These are phyloP conservation scores for Hypselothyrea guttata DNA, from an alignment of 2,888 invertebrate species.

Conservation along the genomic window DNA sequence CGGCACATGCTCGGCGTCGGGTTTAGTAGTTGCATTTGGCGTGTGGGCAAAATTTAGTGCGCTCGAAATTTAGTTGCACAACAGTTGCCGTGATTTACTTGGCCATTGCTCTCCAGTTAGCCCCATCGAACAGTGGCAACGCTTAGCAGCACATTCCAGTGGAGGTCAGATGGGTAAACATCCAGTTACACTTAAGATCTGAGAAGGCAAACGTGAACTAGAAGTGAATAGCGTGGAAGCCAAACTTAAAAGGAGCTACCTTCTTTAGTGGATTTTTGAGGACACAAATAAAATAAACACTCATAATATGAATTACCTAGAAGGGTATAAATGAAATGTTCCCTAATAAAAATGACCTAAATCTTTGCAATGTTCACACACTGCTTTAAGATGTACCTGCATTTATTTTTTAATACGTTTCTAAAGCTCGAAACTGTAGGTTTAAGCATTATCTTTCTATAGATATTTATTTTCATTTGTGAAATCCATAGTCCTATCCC, in stretches of 20 bases:
- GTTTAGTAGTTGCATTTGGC: conserved; percentile 47
- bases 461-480: neutral
- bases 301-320: too few species aligned
- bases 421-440: too few species aligned
- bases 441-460: neutral
- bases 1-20: conserved; percentile 34
- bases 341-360: too few species aligned
- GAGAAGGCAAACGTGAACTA: neutral
- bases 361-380: too few species aligned
- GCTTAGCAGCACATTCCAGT: conserved; percentile 3
- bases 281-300: too few species aligned
- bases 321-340: too few species aligned
- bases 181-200: too few species aligned
- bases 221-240: neutral
- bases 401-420: too few species aligned
- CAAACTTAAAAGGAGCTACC: too few species aligned
- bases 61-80: conserved; percentile 75
- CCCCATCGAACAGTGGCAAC: conserved; percentile 9
- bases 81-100: conserved; percentile 70
- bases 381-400: too few species aligned
- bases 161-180: conserved; percentile 31
- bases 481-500: conserved; percentile 54
- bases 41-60: conserved; percentile 69
- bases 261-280: too few species aligned
- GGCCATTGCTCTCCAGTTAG: conserved; percentile 37